Evolutionary conservation across 1,140 invertebrate genomes (phyloP).

Genomic region (Homalodisca vitripennis): DNA sequence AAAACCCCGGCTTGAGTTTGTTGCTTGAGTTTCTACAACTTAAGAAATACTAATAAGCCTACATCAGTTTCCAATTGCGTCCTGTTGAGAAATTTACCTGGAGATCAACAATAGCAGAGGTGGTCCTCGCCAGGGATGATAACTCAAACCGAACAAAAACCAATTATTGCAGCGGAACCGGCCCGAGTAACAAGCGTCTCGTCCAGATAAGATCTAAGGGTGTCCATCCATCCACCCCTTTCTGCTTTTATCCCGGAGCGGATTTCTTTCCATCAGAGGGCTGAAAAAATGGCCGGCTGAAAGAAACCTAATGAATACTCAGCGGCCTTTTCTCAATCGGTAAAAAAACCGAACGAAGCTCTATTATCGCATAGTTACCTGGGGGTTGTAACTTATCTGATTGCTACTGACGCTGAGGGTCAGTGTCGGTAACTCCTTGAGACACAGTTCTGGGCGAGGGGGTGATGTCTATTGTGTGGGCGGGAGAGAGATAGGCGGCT

Average conservation of each 20-base stretch:
- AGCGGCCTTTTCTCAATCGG: not conserved
- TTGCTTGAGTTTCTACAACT: no score
- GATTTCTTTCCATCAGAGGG: constrained; percentile 4
- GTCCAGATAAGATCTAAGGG: no score
- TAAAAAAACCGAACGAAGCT: not conserved
- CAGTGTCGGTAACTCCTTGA: not conserved
- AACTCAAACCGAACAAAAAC: no score
- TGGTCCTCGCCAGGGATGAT: no score
- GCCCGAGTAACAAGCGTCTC: no score
- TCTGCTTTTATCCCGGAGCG: not conserved
- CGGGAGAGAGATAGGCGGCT: not conserved
- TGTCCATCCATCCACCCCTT: not conserved
- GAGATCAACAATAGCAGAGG: no score
- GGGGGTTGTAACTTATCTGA: not conserved
- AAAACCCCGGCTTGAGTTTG: no score
- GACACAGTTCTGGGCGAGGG: not conserved
- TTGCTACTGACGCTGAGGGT: not conserved
- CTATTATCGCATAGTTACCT: constrained; percentile 8
- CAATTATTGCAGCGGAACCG: no score
- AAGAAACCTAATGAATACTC: constrained; percentile 3
- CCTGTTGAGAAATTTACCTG: no score
- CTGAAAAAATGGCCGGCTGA: not conserved
- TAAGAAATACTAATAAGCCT: no score
- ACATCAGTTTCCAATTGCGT: no score
- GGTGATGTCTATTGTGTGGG: not conserved